Conservation (phyloP, 2,113 vertebrate species). For the Circaetus cinerascens region DNA sequence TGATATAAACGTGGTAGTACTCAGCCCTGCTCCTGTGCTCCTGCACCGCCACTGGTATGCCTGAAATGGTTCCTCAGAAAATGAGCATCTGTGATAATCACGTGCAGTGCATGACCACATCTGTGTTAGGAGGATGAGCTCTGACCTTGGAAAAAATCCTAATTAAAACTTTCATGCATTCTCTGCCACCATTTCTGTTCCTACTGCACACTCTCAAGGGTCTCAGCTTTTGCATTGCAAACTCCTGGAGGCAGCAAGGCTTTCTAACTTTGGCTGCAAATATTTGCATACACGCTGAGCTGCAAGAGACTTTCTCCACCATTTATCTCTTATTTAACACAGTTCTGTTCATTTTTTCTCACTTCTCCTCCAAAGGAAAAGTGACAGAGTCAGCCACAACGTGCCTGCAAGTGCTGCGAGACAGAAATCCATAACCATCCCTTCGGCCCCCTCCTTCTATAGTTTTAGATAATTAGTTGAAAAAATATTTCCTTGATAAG, state of each 20-base stretch:
- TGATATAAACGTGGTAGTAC: neutral
- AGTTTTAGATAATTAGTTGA: neutral
- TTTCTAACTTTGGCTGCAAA: constrained; percentile 11
- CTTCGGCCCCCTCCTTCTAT: neutral
- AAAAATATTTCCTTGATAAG: neutral
- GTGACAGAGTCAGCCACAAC: neutral
- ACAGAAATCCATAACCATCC: neutral
- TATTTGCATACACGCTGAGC: neutral
- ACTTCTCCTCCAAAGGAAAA: neutral
- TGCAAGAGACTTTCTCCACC: neutral
- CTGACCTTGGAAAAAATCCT: neutral
- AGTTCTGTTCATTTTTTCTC: neutral
- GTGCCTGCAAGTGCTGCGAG: neutral
- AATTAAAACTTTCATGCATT: neutral
- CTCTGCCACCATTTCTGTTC: neutral
- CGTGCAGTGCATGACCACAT: accelerated
- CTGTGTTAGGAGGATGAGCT: neutral
- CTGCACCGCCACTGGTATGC: accelerated
- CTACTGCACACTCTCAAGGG: neutral
- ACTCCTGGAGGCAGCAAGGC: neutral
- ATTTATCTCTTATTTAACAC: neutral
- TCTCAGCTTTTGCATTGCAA: neutral
- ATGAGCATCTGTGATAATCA: neutral
- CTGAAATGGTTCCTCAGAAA: neutral
- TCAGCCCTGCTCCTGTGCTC: neutral